Evolutionary conservation across 2,888 invertebrate species (phyloP).

Genomic region (Apamea monoglypha): DNA sequence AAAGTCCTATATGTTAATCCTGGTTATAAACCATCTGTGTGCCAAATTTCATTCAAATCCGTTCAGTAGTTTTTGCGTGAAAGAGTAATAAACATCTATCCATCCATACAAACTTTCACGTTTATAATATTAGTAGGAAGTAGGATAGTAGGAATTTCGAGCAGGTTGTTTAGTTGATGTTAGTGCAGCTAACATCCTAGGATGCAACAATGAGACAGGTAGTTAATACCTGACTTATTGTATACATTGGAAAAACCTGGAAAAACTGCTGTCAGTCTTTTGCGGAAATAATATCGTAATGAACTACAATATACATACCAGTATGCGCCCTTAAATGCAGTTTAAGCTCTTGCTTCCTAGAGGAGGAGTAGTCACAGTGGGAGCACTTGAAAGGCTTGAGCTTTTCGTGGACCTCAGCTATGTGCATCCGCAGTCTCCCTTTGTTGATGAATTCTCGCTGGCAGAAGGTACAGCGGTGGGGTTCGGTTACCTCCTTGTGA

Average conservation of each 20-base stretch:
- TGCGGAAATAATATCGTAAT: not conserved
- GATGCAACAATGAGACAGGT: not conserved
- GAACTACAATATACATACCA: conserved; percentile 82
- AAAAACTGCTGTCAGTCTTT: not conserved
- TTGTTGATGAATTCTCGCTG: conserved; percentile 89
- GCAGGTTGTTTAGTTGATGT: not conserved
- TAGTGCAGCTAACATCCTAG: too few species aligned
- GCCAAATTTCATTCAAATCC: too few species aligned
- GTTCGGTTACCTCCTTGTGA: conserved; percentile 85
- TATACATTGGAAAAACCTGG: not conserved
- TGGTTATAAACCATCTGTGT: too few species aligned
- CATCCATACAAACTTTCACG: too few species aligned
- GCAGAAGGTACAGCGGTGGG: conserved; percentile 90
- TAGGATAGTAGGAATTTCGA: too few species aligned
- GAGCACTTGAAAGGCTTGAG: conserved; percentile 92
- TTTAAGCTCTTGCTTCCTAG: conserved; percentile 92
- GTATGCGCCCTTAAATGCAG: conserved; percentile 93
- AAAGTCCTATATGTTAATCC: too few species aligned
- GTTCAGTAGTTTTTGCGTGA: too few species aligned
- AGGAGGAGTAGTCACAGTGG: conserved; percentile 92
- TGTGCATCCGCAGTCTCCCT: conserved; percentile 88
- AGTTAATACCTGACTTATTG: too few species aligned
- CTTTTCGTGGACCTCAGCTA: conserved; percentile 92
- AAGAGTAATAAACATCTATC: too few species aligned
- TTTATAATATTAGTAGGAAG: too few species aligned